Evolutionary conservation across 2,888 invertebrate species (phyloP).

Genomic region (Drosophila peninsularis): DNA sequence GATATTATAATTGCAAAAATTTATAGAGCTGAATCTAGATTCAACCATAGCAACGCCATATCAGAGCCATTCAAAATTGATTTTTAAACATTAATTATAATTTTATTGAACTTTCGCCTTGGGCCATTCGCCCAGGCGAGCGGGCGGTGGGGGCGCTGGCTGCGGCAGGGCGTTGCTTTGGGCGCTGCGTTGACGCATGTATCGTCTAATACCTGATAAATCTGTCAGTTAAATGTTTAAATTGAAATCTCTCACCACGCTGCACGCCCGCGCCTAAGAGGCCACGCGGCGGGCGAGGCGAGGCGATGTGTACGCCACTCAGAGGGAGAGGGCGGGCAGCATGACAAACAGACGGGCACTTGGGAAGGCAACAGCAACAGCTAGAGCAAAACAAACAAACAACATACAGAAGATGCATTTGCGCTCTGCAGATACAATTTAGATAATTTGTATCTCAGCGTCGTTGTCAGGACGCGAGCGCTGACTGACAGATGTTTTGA

Average conservation of each 20-base stretch:
- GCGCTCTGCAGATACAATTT: conserved; percentile 76
- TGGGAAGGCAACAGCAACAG: conserved; percentile 32
- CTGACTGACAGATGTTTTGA: conserved; percentile 83
- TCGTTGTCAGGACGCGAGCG: conserved; percentile 72
- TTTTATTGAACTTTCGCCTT: conserved; percentile 40
- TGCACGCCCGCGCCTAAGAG: conserved; percentile 56
- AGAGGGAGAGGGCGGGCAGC: conserved; percentile 32
- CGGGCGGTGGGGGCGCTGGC: neutral
- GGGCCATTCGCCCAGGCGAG: neutral
- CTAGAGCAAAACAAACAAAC: conserved; percentile 46
- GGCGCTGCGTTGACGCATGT: conserved; percentile 65
- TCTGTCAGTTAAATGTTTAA: conserved; percentile 82
- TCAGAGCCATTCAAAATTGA: conserved; percentile 19
- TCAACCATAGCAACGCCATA: neutral
- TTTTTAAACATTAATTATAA: conserved; percentile 42
- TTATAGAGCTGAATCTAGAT: neutral
- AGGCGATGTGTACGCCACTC: conserved; percentile 40
- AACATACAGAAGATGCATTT: conserved; percentile 74
- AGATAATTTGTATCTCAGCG: conserved; percentile 83
- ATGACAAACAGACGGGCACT: conserved; percentile 22
- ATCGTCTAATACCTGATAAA: conserved; percentile 83
- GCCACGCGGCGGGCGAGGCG: conserved; percentile 32
- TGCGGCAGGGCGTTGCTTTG: conserved; percentile 5
- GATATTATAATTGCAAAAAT: neutral
- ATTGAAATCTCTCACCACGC: conserved; percentile 79